Evolutionary conservation across 1,140 invertebrate genomes (phyloP), one percentile per base, ranked within the genome.

Genomic region (Zaprionus africanus): DNA sequence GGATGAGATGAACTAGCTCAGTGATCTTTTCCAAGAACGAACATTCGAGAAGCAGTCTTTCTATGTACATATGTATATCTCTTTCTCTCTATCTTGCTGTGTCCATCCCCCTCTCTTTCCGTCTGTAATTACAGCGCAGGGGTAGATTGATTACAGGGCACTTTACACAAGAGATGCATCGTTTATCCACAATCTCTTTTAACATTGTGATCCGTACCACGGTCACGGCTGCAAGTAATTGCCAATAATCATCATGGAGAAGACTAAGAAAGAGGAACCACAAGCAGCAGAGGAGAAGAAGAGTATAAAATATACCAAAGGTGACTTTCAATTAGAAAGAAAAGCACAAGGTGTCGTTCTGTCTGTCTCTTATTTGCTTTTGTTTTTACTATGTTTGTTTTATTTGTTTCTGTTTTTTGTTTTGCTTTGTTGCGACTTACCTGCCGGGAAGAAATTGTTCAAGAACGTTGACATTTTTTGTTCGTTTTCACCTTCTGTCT

Each of bases 401-500:
- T 34, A 34, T 72, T 61, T 77, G 58, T 54, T 66, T 79, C 67
- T 53, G 28, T 60, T 77, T 80, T 58, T 49, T 68, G 38, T 57
- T 77, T 77, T 65, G 62, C 24, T 61, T 76, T 72, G 36, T 46
- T 28, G n/a, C 46, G 5, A 82, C 91, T 92, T 83, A 92, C 91
- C 91, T 92, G 91, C 91, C 76, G 91, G 91, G 71, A 92, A 92
- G 73, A 92, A 92, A 87, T 92, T 92, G 82, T 92, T 92, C 75
- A 92, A 92, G 81, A 92, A 92, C 81, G 91, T 92, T 91, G 91
- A 92, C 91, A 92, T 92, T 87, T 92, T 91, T 88, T 70, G 70
- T 60, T 74, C 46, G 9, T 67, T 72, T 70, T 69, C 72, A 63
- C 79, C 75, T 76, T 87, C 41, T 31, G 28, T 41, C 49, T 34